Evolutionary conservation across 1,140 invertebrate genomes (phyloP).

Genomic region (Archivesica marissinica): DNA sequence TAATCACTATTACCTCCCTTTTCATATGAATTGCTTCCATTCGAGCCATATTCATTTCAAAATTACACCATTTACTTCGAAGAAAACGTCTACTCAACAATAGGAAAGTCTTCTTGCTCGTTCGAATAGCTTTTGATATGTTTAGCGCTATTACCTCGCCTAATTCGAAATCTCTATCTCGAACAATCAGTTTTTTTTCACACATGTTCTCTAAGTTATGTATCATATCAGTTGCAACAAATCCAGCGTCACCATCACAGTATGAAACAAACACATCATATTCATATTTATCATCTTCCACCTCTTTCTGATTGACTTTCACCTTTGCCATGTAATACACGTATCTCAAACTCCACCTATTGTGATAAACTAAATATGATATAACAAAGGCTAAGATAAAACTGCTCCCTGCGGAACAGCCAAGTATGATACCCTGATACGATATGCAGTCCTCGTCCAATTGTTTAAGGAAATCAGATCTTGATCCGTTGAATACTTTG

Average conservation of each 20-base stretch:
- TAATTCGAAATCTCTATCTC: slow-evolving; percentile 68
- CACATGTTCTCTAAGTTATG: slow-evolving; percentile 42
- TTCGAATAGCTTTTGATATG: slow-evolving; percentile 86
- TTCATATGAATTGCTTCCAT: slow-evolving; percentile 67
- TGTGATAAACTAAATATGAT: neutral
- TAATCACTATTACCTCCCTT: slow-evolving; percentile 66
- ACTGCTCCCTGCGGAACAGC: neutral
- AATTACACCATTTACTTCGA: slow-evolving; percentile 88
- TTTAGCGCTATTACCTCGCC: slow-evolving; percentile 86
- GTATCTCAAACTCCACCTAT: slow-evolving; percentile 59
- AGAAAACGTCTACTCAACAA: slow-evolving; percentile 87
- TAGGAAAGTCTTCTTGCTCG: slow-evolving; percentile 87
- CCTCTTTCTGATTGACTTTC: neutral
- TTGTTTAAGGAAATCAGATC: neutral
- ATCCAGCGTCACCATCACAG: slow-evolving; percentile 56
- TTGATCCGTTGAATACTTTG: neutral
- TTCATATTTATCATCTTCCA: slow-evolving; percentile 27
- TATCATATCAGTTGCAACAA: slow-evolving; percentile 48
- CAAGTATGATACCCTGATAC: slow-evolving; percentile 38
- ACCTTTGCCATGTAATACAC: slow-evolving; percentile 49
- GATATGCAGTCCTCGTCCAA: slow-evolving; percentile 30
- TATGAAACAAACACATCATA: slow-evolving; percentile 71
- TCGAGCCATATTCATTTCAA: slow-evolving; percentile 86
- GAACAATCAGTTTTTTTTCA: slow-evolving; percentile 63
- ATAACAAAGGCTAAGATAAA: slow-evolving; percentile 34